A percentile compares a stretch with the other conserved stretches of the same genome.
phyloP scores from a whole-genome alignment of 2,797 vertebrate genomes.

The Liparis tanakae region DNA sequence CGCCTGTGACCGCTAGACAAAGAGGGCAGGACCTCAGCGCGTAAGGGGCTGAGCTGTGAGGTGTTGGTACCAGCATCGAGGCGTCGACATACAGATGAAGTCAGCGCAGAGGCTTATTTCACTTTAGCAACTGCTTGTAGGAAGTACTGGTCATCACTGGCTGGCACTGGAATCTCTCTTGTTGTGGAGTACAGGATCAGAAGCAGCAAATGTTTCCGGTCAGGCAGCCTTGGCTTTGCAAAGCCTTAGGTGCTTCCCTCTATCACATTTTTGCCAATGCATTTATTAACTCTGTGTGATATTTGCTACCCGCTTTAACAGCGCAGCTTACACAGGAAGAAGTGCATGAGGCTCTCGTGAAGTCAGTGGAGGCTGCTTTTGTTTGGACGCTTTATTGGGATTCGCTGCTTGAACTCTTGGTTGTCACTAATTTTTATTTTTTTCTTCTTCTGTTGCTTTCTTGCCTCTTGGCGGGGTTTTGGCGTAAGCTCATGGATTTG shows the following conservation, averaged over 20 bases:
- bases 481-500: constrained; percentile 70
- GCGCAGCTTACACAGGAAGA: constrained; percentile 64
- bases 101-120: constrained; percentile 63
- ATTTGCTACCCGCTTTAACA: constrained; percentile 73
- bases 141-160: constrained; percentile 52
- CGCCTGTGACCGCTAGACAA: constrained; percentile 65
- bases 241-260: constrained; percentile 85
- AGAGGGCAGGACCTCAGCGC: constrained; percentile 72
- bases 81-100: constrained; percentile 66
- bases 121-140: constrained; percentile 57
- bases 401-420: constrained; percentile 70
- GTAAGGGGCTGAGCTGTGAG: constrained; percentile 59
- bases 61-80: constrained; percentile 61
- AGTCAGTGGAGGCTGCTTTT: constrained; percentile 59
- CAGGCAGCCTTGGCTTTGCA: constrained; percentile 88
- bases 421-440: constrained; percentile 60
- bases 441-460: constrained; percentile 60
- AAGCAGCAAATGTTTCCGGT: constrained; percentile 85
- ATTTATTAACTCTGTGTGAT: constrained; percentile 78
- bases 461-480: constrained; percentile 55
- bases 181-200: constrained; percentile 73
- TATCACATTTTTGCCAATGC: constrained; percentile 76
- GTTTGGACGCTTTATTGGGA: constrained; percentile 68
- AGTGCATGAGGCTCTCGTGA: constrained; percentile 55
- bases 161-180: constrained; percentile 67